These are phyloP conservation scores for Rhynchomys soricoides DNA, from an alignment of 2,113 vertebrate species.

Conservation along the genomic window DNA sequence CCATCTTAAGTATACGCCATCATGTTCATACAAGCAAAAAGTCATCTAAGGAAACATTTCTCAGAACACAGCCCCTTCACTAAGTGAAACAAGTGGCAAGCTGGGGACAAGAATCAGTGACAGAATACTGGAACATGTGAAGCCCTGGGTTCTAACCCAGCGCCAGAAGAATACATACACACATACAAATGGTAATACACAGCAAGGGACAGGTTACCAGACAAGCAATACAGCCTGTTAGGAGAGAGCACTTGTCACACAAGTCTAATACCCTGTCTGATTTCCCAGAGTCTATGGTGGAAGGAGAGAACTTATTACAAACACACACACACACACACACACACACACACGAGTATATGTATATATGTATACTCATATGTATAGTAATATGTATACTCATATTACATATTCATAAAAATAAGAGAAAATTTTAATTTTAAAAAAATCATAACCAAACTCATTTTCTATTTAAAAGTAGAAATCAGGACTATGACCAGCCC, in stretches of 20 bases:
- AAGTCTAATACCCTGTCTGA: background rate
- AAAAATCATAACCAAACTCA: background rate
- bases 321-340: background rate
- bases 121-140: background rate
- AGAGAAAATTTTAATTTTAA: background rate
- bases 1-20: background rate
- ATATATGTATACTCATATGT: background rate
- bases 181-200: background rate
- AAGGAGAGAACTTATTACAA: background rate
- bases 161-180: background rate
- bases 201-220: background rate
- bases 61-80: background rate
- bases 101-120: background rate
- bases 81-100: background rate
- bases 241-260: background rate
- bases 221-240: background rate
- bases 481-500: background rate
- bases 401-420: background rate
- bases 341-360: background rate
- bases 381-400: no score
- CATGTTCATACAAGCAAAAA: background rate
- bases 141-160: background rate
- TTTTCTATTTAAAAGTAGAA: constrained; percentile 29
- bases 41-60: background rate
- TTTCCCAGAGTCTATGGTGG: no score